Conservation (phyloP, 1,140 invertebrate species). For the Lysiphlebus fabarum region DNA sequence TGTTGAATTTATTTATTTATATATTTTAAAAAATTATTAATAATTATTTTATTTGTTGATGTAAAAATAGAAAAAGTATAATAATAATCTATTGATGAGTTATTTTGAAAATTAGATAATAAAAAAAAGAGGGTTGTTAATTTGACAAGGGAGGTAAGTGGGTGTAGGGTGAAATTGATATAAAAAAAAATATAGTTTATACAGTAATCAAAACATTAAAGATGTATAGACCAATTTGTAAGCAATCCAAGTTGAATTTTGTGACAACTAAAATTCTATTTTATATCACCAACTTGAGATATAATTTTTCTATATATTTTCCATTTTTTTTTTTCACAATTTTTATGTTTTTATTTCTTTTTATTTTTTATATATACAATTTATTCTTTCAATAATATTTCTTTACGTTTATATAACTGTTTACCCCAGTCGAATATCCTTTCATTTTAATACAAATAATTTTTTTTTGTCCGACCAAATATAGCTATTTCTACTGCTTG, state of each 20-base stretch:
- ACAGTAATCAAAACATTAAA: constrained; percentile 50
- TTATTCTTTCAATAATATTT: constrained; percentile 12
- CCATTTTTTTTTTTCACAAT: not conserved
- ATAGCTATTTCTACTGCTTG: not conserved
- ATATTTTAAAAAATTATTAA: too few species aligned
- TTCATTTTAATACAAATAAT: not conserved
- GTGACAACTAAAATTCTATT: constrained; percentile 50
- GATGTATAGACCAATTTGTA: constrained; percentile 58
- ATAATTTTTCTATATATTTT: not conserved
- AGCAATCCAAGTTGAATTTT: constrained; percentile 54
- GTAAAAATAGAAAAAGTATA: not conserved
- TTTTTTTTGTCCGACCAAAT: too few species aligned
- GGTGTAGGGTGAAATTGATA: not conserved
- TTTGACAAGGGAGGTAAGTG: not conserved
- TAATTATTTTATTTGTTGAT: too few species aligned
- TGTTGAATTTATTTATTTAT: too few species aligned
- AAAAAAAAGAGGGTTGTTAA: constrained; percentile 9
- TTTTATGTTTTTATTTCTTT: not conserved
- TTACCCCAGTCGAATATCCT: constrained; percentile 1
- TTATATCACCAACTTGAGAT: constrained; percentile 39
- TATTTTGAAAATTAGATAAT: not conserved
- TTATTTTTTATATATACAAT: not conserved
- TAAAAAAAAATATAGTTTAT: constrained; percentile 23
- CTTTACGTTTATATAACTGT: constrained; percentile 9
- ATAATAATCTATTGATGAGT: not conserved